Percentiles rank a stretch among this genome's conserved stretches.
These are phyloP conservation scores for Andrena bicolor DNA, from an alignment of 2,888 invertebrate genomes.

Conservation along the genomic window DNA sequence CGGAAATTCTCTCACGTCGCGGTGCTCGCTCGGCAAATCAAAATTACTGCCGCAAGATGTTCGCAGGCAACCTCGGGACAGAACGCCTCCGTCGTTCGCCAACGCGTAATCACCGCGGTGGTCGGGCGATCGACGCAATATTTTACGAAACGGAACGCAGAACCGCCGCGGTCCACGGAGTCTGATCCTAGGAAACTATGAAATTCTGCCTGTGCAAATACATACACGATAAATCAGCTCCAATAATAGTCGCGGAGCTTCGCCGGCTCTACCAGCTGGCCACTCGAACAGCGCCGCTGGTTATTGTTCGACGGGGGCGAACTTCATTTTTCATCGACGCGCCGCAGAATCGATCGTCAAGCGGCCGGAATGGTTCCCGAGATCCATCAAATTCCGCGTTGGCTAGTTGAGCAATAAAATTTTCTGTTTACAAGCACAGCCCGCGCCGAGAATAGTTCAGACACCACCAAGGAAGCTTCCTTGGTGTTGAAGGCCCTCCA, in stretches of 20 bases:
- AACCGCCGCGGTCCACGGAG: slow-evolving; percentile 30
- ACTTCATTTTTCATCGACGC: slow-evolving; percentile 58
- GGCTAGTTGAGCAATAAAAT: slow-evolving; percentile 54
- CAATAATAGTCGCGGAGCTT: slow-evolving; percentile 72
- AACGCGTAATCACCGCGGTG: not conserved
- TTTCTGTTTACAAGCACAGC: slow-evolving; percentile 48
- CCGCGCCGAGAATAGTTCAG: slow-evolving; percentile 49
- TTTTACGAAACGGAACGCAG: slow-evolving; percentile 43
- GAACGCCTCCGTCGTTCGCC: not conserved
- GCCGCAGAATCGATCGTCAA: slow-evolving; percentile 54
- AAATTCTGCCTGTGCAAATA: slow-evolving; percentile 71
- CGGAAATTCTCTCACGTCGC: not conserved
- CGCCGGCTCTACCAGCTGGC: slow-evolving; percentile 49
- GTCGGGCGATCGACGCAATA: slow-evolving; percentile 1
- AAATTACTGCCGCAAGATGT: not conserved
- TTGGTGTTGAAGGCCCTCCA: not conserved
- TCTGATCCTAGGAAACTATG: slow-evolving; percentile 65
- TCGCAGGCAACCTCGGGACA: not conserved
- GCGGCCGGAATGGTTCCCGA: slow-evolving; percentile 47
- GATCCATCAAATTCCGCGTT: slow-evolving; percentile 57
- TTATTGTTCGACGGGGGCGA: slow-evolving; percentile 57
- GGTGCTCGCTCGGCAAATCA: not conserved
- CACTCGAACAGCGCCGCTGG: slow-evolving; percentile 48
- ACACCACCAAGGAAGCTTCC: slow-evolving; percentile 14
- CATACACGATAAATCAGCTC: slow-evolving; percentile 72